A percentile compares a stretch with the other conserved stretches of the same genome.
phyloP scores from a whole-genome alignment of 2,113 vertebrate genomes.

The Indicator maculatus region DNA sequence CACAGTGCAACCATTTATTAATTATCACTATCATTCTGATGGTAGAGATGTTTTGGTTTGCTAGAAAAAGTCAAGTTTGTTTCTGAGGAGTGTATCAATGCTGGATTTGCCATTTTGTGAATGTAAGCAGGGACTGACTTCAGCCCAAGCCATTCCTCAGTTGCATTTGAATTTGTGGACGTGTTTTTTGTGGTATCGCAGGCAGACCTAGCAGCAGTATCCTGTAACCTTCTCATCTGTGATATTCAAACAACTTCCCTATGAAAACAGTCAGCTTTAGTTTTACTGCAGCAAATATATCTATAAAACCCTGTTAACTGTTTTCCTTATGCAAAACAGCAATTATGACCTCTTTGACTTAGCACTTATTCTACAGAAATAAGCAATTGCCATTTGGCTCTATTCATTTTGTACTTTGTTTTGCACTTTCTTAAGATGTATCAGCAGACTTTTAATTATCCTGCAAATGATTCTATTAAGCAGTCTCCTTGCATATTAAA shows the following conservation, averaged over 20 bases:
- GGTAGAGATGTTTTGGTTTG: background rate
- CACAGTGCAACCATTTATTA: conserved; percentile 3
- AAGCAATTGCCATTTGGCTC: conserved; percentile 66
- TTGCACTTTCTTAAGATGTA: conserved; percentile 71
- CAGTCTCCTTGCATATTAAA: conserved; percentile 77
- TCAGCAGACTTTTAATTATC: conserved; percentile 76
- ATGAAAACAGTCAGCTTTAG: conserved; percentile 52
- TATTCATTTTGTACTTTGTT: conserved; percentile 70
- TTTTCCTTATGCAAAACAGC: conserved; percentile 68
- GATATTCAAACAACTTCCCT: conserved; percentile 34
- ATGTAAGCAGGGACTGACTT: background rate
- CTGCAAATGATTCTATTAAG: conserved; percentile 74
- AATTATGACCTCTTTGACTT: conserved; percentile 75
- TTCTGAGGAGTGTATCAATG: background rate
- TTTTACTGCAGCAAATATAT: conserved; percentile 43
- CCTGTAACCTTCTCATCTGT: conserved; percentile 29
- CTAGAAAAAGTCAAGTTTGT: background rate
- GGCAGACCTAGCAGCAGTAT: background rate
- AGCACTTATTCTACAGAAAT: conserved; percentile 68
- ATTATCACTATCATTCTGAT: conserved; percentile 16
- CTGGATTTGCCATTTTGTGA: background rate
- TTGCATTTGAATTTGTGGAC: background rate
- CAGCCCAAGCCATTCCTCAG: background rate
- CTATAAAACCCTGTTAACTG: conserved; percentile 57
- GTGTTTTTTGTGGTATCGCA: background rate